Conservation (phyloP, 2,113 vertebrate genomes). For the Alethe diademata region DNA sequence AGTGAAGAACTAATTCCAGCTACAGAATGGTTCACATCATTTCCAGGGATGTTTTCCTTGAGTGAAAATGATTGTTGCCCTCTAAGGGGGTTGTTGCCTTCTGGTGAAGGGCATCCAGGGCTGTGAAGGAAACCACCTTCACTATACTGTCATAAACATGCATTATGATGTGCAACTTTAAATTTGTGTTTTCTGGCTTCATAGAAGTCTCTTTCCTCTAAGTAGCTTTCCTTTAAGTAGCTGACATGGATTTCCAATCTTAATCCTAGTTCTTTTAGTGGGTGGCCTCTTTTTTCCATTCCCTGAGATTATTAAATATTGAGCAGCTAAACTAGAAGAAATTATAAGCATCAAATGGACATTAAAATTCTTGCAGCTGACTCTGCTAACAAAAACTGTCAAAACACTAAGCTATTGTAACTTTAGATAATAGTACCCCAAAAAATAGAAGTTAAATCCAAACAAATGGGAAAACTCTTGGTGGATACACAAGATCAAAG, state of each 20-base stretch:
- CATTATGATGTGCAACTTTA: not conserved
- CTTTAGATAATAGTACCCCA: not conserved
- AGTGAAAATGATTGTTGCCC: not conserved
- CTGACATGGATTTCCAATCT: not conserved
- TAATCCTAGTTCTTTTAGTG: not conserved
- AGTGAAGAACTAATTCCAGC: not conserved
- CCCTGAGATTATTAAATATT: not conserved
- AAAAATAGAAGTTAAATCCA: not conserved
- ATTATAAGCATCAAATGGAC: not conserved
- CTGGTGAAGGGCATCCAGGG: not conserved
- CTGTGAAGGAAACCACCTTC: not conserved
- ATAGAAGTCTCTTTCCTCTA: not conserved
- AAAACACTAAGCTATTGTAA: conserved; percentile 1
- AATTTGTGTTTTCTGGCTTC: not conserved
- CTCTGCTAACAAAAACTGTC: conserved; percentile 3
- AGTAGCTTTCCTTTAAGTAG: not conserved
- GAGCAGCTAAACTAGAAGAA: not conserved
- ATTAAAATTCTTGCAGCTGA: conserved; percentile 7
- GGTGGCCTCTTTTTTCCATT: not conserved
- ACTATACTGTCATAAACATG: not conserved
- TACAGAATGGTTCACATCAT: not conserved
- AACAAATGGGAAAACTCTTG: not conserved
- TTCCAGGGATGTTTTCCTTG: not conserved
- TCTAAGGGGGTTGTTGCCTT: not conserved
- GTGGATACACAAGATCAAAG: not conserved